Evolutionary conservation across 2,888 invertebrate genomes (phyloP).

Genomic region (Cynaeus angustus): DNA sequence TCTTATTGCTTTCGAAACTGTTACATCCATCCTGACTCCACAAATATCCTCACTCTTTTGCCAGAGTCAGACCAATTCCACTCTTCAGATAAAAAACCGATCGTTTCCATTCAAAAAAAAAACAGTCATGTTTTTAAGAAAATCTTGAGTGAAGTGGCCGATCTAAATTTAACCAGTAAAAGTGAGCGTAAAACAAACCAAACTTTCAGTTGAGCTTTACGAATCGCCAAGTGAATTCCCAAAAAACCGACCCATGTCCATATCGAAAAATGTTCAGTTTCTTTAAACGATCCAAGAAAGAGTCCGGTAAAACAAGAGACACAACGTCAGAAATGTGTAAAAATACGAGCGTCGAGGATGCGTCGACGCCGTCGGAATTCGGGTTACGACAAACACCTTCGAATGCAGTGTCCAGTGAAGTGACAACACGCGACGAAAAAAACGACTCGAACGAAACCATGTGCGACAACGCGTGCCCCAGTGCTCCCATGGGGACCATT

Average conservation of each 20-base stretch:
- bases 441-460: slow-evolving; percentile 60
- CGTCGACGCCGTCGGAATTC: slow-evolving; percentile 55
- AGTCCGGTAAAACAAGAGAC: slow-evolving; percentile 47
- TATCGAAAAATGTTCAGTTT: slow-evolving; percentile 65
- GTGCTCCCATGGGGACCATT: slow-evolving; percentile 48
- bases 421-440: slow-evolving; percentile 61
- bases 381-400: slow-evolving; percentile 60
- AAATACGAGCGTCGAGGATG: slow-evolving; percentile 65
- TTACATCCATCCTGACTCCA: slow-evolving; percentile 23
- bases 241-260: slow-evolving; percentile 8
- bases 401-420: slow-evolving; percentile 60
- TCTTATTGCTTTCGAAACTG: slow-evolving; percentile 37
- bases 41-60: slow-evolving; percentile 13
- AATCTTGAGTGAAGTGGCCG: slow-evolving; percentile 39
- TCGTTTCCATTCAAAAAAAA: slow-evolving; percentile 7
- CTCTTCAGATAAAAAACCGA: slow-evolving; percentile 30
- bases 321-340: slow-evolving; percentile 61
- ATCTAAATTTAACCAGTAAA: slow-evolving; percentile 51
- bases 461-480: slow-evolving; percentile 49
- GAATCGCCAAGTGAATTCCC: slow-evolving; percentile 49
- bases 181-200: slow-evolving; percentile 50
- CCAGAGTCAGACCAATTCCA: slow-evolving; percentile 10
- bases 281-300: slow-evolving; percentile 66
- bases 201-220: slow-evolving; percentile 53
- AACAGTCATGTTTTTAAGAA: slow-evolving; percentile 29